Conservation (phyloP, 2,797 vertebrate species). For the Mus spretus region DNA sequence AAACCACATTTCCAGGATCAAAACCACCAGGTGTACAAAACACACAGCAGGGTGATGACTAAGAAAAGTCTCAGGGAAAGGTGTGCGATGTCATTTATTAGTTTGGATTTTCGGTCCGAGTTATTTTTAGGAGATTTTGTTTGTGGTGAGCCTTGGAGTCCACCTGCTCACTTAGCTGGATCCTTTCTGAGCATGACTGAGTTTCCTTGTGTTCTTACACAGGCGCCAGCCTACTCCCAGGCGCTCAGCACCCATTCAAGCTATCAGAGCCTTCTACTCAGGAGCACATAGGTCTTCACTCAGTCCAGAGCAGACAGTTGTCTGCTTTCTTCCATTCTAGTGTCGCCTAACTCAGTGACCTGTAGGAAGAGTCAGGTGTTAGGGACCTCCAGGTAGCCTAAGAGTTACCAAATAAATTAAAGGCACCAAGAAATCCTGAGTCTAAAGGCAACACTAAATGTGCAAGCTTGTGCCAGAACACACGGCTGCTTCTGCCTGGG, state of each 20-base stretch:
- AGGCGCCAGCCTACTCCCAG: background rate
- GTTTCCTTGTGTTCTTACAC: constrained; percentile 44
- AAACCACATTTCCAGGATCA: constrained; percentile 18
- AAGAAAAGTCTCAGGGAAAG: constrained; percentile 13
- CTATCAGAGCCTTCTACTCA: background rate
- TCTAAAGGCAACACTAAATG: background rate
- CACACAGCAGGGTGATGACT: constrained; percentile 1
- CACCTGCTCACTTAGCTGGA: constrained; percentile 67
- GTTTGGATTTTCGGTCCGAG: background rate
- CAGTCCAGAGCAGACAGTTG: background rate
- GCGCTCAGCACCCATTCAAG: background rate
- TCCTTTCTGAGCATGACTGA: constrained; percentile 57
- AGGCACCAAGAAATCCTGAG: constrained; percentile 16
- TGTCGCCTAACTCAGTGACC: background rate
- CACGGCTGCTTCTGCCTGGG: background rate
- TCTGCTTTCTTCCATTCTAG: background rate
- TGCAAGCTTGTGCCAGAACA: background rate
- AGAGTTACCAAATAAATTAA: constrained; percentile 4
- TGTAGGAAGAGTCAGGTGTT: background rate
- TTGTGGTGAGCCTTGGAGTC: constrained; percentile 29
- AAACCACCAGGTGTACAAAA: constrained; percentile 67
- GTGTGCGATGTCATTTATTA: constrained; percentile 31
- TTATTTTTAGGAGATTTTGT: constrained; percentile 64
- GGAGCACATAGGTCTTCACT: background rate
- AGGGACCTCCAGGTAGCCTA: background rate